Evolutionary conservation across 1,140 invertebrate species (phyloP), one percentile per base, ranked within the genome.

Genomic region (Marisa cornuarietis): DNA sequence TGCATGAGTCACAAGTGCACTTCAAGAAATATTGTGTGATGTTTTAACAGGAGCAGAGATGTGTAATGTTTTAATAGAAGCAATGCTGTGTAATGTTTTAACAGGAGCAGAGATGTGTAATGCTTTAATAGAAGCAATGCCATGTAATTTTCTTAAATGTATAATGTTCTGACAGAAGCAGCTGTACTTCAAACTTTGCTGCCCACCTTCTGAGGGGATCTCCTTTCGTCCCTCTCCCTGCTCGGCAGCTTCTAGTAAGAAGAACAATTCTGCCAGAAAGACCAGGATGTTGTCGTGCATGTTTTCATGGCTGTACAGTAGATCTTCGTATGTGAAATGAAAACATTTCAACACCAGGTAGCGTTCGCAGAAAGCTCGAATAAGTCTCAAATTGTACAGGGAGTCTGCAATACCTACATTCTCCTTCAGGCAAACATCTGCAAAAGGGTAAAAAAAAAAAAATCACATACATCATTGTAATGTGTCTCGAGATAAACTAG

Each of bases 221-320:
- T 71, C 49, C 71, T 10, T 73, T 13, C 22, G 65, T 10, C 26
- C 65, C 65, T 68, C 65, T 58, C 11, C 54, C 11, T 58, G 10
- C 6, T 51, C 72, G 11, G 54, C 18, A n/a, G 85, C 81, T 79
- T 99, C 98, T 88, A 99, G 93, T 81, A 97, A 93, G 89, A 97
- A 97, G 90, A 99, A 99, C 82, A 99, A 93, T 91, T 99, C 98
- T 78, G 98, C 96, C 82, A 99, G 92, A 92, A 99, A 96, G 68
- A 96, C 96, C 83, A 98, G 93, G 85, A 99, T 92, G 93, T 99
- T 99, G 87, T 96, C 95, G 87, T 85, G 85, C 49, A 91, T 79
- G 63, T 80, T 82, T 31, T 96, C 96, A 90, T 96, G 94, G 93
- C 98, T 95, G 89, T 98, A 99, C 51, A 98, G 95, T 73, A 99